Base-by-base conservation (phyloP, 1,140 invertebrate genomes). In the Portunus trituberculatus region DNA sequence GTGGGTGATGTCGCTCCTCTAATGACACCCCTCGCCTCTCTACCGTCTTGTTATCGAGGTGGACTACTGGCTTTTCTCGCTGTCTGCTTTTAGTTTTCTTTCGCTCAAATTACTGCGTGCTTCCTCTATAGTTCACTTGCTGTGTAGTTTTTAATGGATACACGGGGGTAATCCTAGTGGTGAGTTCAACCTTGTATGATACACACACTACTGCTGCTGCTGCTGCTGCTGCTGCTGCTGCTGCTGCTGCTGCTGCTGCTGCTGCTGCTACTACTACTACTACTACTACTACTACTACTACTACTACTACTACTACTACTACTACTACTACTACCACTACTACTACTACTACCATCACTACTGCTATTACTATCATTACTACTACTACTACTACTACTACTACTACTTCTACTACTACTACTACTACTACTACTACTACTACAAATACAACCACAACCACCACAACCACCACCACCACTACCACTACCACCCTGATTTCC, bases 331-430 rank as follows among this genome's bases (percentile, higher is more conserved):
- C 86, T 12, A 88, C 12, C 32, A 90, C 88, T 90, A 90, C 28
- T 90, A 90, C 88, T 90, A 90, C 88, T 90, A 90, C 88, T 90
- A 90, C 88, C 45, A 90, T 32, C 45, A 90, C 46, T 90, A 90
- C 88, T 90, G 45, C 88, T 90, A 90, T 32, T 90, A 90, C 88
- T 90, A 90, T 32, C 45, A 90, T 32, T 90, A 32, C 88, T 90
- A 90, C 88, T 90, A 90, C 88, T 90, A 90, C 88, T 90, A 90
- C 28, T 90, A 90, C 88, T 90, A 90, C 88, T 90, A 90, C 88
- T 90, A 90, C 88, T 90, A 90, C 88, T 90, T 45, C 46, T 90
- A 90, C 88, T 90, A 90, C 88, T 90, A 90, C 88, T 90, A 90
- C 88, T 90, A 90, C 88, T 90, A 90, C 88, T 90, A 32, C 88